Conservation (phyloP, 1,140 invertebrate genomes). For the Octopus sinensis region DNA sequence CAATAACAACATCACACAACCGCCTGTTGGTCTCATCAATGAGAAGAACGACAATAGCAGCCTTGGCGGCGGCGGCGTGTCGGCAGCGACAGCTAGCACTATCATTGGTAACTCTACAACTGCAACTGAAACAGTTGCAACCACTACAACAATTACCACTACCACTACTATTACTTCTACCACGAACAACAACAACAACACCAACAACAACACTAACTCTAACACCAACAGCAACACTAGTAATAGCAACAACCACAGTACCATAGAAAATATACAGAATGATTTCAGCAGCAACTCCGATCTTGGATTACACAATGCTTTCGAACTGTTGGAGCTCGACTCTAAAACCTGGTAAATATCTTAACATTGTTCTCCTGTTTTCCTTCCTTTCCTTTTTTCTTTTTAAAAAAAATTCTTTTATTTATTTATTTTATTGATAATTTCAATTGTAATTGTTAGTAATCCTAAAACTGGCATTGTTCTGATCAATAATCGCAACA, state of each 20-base stretch:
- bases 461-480: too few species aligned
- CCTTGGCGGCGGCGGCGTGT: too few species aligned
- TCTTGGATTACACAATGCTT: constrained; percentile 1
- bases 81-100: too few species aligned
- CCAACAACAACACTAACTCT: neutral
- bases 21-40: too few species aligned
- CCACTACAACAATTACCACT: neutral
- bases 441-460: too few species aligned
- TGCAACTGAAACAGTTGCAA: too few species aligned
- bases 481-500: too few species aligned
- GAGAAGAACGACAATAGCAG: too few species aligned
- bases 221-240: neutral
- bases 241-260: neutral
- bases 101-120: too few species aligned
- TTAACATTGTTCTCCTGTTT: neutral
- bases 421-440: too few species aligned
- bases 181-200: neutral
- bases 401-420: neutral
- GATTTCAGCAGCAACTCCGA: neutral
- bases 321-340: neutral
- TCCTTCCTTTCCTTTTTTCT: neutral
- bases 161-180: neutral
- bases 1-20: too few species aligned
- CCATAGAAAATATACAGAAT: neutral
- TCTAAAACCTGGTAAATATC: neutral